A percentile compares a stretch with the other conserved stretches of the same genome.
Evolutionary conservation across 2,797 vertebrate species (phyloP).

Genomic region (Microtus agrestis): DNA sequence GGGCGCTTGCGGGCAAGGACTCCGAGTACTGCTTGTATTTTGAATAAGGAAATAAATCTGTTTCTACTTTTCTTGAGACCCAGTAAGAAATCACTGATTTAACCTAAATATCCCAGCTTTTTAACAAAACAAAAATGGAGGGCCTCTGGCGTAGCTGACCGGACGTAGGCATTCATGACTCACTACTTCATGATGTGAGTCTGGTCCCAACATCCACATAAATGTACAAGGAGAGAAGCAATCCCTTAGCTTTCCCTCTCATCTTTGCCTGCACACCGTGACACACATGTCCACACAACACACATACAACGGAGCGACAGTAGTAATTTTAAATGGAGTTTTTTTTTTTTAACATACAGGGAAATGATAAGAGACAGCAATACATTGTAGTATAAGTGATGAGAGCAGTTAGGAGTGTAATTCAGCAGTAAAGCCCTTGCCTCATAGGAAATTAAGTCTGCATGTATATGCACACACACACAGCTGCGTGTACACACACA

Average conservation of each 20-base stretch:
- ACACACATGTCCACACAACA: not conserved
- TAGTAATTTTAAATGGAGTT: not conserved
- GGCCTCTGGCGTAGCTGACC: not conserved
- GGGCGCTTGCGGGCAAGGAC: not conserved
- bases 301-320: not conserved
- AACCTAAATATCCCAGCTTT: slow-evolving; percentile 35
- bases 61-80: slow-evolving; percentile 47
- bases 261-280: not conserved
- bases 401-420: not conserved
- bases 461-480: not conserved
- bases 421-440: not conserved
- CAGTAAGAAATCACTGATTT: slow-evolving; percentile 45
- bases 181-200: not conserved
- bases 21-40: not conserved
- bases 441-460: not conserved
- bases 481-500: too few relatives aligned
- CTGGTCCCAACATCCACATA: not conserved
- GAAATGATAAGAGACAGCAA: slow-evolving; percentile 16
- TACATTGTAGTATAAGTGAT: not conserved
- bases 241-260: not conserved
- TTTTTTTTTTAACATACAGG: slow-evolving; percentile 61
- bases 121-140: not conserved
- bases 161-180: not conserved
- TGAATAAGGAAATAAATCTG: not conserved
- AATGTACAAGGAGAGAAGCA: not conserved